Conservation (phyloP, 2,113 vertebrate species). For the Heterocephalus glaber region DNA sequence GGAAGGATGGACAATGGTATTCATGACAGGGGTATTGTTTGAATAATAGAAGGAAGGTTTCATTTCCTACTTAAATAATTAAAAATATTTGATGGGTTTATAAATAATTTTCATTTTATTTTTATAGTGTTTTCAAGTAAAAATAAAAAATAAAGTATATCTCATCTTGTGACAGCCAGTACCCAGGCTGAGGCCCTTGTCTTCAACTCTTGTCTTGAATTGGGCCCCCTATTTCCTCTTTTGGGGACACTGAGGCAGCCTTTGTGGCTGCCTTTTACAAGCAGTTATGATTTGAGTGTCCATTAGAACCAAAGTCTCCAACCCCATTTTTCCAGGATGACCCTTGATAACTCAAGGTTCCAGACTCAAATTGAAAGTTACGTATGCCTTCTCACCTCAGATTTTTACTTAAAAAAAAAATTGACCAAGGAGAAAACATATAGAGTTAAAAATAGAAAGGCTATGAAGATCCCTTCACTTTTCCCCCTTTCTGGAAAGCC, state of each 20-base stretch:
- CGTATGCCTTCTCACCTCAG: neutral
- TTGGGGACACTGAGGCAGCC: neutral
- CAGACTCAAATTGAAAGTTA: neutral
- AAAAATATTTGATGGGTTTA: neutral
- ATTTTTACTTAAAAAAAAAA: neutral
- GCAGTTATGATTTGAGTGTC: neutral
- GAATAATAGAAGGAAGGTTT: neutral
- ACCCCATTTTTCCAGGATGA: neutral
- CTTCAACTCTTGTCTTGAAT: neutral
- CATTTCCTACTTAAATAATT: conserved; percentile 36
- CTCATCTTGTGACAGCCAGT: neutral
- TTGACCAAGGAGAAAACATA: neutral
- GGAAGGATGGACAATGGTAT: neutral
- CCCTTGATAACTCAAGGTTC: neutral
- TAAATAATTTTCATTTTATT: neutral
- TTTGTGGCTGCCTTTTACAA: neutral
- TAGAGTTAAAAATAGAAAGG: neutral
- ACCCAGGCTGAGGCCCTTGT: neutral
- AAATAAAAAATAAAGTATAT: neutral
- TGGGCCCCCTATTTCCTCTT: neutral
- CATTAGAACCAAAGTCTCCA: neutral
- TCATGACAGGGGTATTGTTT: neutral
- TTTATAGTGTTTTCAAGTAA: conserved; percentile 44
- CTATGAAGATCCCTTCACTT: neutral
- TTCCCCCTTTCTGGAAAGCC: neutral